Evolutionary conservation across 92 coral and sea anemone genomes (phyloP), one percentile per base, ranked within the genome.

Genomic region (Bergia puertoricense): DNA sequence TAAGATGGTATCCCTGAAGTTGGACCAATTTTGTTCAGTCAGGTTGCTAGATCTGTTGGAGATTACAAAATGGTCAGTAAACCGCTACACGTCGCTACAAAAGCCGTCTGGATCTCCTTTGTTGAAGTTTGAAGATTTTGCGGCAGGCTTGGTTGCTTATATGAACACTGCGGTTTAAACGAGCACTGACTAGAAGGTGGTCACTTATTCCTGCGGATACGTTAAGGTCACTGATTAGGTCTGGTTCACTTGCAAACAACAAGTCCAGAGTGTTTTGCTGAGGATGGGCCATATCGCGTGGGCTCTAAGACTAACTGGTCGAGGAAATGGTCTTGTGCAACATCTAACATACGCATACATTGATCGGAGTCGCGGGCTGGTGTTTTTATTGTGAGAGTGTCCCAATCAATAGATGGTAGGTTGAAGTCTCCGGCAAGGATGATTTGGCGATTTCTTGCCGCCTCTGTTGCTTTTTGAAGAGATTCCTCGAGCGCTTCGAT

Each of bases 241-340:
- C 65, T 7, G 81, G 81, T 77, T 77, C 46, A 23, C 81, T 77
- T 77, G 81, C 81, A 73, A 77, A 77, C 81, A 77, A 77, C 81
- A 77, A 65, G 1, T 77, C 41, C 15, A 77, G 62, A 16, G 81
- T 77, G 81, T 78, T 78, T 78, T 8, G 66, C 81, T 9, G 65
- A 78, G 81, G 41, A 78, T 45, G 81, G 65, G 1, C 81, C 62
- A 5, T 77, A 46, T 3, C 39, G 81, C 15, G 81, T 44, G 81
- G 59, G 59, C 56, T 77, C 59, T 77, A 77, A 23, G 59, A 77
- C 56, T n/a, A 77, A 77, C 18, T 44, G 81, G 81, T 77, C 15
- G 81, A 77, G 81, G 45, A 77, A 77, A 20, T 45, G 37, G 59
- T 44, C 59, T 16, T 77, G 56, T 77, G 59, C 81, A 77, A 77